These are phyloP conservation scores for Cyclura pinguis DNA, from an alignment of 2,797 vertebrate genomes.

Conservation along the genomic window DNA sequence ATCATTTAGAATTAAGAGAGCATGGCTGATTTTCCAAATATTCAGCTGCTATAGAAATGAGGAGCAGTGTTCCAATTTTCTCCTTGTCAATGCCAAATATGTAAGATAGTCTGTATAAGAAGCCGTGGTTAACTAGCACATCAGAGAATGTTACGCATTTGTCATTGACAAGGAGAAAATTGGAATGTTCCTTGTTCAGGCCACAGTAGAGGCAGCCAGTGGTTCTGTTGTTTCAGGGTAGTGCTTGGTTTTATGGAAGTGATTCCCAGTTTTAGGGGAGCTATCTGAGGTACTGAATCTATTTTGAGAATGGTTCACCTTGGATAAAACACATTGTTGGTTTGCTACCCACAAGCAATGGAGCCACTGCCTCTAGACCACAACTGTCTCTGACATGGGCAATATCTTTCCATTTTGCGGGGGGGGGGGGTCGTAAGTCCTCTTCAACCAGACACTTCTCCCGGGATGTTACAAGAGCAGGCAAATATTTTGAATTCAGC, in stretches of 20 bases:
- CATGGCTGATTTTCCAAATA: background rate
- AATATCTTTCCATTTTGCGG: background rate
- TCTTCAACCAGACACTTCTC: background rate
- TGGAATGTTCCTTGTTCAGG: no score
- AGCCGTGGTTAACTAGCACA: background rate
- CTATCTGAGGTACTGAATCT: no score
- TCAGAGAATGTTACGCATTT: background rate
- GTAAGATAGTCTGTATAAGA: background rate
- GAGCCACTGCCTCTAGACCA: background rate
- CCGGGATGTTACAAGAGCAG: background rate
- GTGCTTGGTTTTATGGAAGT: no score
- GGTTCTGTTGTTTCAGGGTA: no score
- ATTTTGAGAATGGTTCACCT: no score
- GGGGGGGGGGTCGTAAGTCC: background rate
- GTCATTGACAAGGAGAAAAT: no score
- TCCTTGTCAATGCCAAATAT: background rate
- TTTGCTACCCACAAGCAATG: no score
- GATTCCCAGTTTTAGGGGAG: no score
- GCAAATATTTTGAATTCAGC: background rate
- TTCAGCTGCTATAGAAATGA: conserved; percentile 1
- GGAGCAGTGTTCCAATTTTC: background rate
- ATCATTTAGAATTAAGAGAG: background rate
- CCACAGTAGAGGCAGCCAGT: no score
- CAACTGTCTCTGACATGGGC: background rate
- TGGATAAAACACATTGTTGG: no score